Percentiles rank a stretch among this genome's conserved stretches.
Conservation (phyloP, 1,140 invertebrate genomes). For the Magallana gigas region DNA sequence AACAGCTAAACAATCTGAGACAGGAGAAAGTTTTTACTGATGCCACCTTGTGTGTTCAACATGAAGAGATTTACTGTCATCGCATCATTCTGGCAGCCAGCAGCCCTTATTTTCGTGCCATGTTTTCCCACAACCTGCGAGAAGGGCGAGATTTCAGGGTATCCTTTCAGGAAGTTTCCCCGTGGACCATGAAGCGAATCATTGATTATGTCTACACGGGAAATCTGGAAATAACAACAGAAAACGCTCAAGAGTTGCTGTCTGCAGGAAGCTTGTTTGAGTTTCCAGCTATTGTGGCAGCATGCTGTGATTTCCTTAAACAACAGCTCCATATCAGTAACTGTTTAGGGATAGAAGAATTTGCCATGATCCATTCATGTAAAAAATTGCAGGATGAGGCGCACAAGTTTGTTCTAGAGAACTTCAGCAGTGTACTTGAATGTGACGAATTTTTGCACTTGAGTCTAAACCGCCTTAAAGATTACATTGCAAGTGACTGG, state of each 20-base stretch:
- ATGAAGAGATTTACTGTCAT: constrained; percentile 79
- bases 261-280: constrained; percentile 79
- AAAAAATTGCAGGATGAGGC: constrained; percentile 75
- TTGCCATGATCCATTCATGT: constrained; percentile 78
- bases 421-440: constrained; percentile 77
- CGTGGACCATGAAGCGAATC: constrained; percentile 78
- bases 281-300: constrained; percentile 78
- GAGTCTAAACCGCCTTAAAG: constrained; percentile 71
- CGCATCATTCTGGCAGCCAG: constrained; percentile 78
- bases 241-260: constrained; percentile 79
- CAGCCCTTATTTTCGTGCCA: constrained; percentile 80
- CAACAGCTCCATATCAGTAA: constrained; percentile 79
- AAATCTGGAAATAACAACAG: constrained; percentile 77
- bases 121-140: constrained; percentile 80
- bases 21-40: constrained; percentile 74
- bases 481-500: constrained; percentile 75
- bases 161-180: constrained; percentile 78
- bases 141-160: constrained; percentile 77
- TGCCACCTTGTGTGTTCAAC: constrained; percentile 75
- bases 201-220: constrained; percentile 79
- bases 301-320: constrained; percentile 77
- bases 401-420: constrained; percentile 76
- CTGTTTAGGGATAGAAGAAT: constrained; percentile 79
- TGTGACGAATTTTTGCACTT: constrained; percentile 78
- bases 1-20: constrained; percentile 72